A percentile compares a stretch with the other conserved stretches of the same genome.
These are phyloP conservation scores for Caenorhabditis virilis DNA, from an alignment of 2,888 invertebrate species.

Conservation along the genomic window DNA sequence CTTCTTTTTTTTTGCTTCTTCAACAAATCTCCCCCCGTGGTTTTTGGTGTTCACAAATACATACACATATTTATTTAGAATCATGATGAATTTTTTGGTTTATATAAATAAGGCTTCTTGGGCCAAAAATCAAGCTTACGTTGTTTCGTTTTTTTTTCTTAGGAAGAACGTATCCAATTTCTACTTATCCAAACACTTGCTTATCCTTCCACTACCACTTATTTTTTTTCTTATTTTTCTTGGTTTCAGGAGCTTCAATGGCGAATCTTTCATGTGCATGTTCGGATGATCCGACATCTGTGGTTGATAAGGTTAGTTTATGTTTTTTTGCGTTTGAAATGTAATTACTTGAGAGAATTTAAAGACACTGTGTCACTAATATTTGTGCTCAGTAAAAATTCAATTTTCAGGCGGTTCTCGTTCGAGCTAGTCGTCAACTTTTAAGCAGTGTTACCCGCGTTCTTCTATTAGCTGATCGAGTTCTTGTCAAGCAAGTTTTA, in stretches of 20 bases:
- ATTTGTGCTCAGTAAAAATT: neutral
- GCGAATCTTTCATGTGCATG: conserved; percentile 56
- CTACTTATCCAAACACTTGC: neutral
- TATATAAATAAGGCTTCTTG: too few relatives aligned
- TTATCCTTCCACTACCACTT: neutral
- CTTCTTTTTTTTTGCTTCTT: too few relatives aligned
- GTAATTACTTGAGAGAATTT: too few relatives aligned
- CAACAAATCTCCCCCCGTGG: too few relatives aligned
- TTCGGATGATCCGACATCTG: conserved; percentile 34
- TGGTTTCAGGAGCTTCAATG: conserved; percentile 57
- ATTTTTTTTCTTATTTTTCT: neutral
- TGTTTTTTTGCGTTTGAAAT: too few relatives aligned
- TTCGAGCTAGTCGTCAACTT: conserved; percentile 88
- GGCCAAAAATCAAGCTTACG: too few relatives aligned
- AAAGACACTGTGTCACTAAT: too few relatives aligned
- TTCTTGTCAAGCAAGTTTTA: conserved; percentile 92
- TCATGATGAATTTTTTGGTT: too few relatives aligned
- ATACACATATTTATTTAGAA: too few relatives aligned
- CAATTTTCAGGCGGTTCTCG: conserved; percentile 72
- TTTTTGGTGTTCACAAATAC: too few relatives aligned
- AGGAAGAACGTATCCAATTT: too few relatives aligned
- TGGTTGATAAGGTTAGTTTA: conserved; percentile 39
- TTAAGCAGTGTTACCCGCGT: conserved; percentile 93
- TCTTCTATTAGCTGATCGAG: conserved; percentile 91
- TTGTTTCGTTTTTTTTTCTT: too few relatives aligned